Evolutionary conservation across 1,140 invertebrate genomes (phyloP).

Genomic region (Drosophila sp.): DNA sequence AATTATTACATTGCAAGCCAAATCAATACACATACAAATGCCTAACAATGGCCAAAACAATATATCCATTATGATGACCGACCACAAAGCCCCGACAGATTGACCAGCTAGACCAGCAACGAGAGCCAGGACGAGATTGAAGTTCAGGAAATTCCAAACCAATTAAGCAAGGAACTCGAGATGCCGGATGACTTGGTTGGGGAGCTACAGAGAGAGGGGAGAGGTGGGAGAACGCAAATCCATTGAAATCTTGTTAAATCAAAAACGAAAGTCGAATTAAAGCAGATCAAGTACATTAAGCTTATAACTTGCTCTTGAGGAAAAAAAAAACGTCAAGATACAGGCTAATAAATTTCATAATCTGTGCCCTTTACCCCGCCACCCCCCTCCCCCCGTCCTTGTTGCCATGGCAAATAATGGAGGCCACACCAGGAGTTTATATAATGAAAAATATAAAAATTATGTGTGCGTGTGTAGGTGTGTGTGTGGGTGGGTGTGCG

Average conservation of each 20-base stretch:
- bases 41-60: conserved; percentile 3
- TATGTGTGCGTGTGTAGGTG: conserved; percentile 28
- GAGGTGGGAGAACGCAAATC: background rate
- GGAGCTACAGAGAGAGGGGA: no score
- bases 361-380: conserved; percentile 35
- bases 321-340: conserved; percentile 46
- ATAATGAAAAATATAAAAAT: conserved; percentile 16
- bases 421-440: background rate
- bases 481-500: conserved; percentile 12
- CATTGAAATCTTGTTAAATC: conserved; percentile 55
- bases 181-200: no score
- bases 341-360: conserved; percentile 73
- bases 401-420: conserved; percentile 1
- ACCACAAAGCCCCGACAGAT: background rate
- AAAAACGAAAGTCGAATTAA: conserved; percentile 58
- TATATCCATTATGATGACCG: background rate
- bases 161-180: background rate
- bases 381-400: no score
- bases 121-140: background rate
- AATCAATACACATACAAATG: conserved; percentile 63
- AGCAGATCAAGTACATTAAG: conserved; percentile 67
- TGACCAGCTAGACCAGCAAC: background rate
- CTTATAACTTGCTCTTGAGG: conserved; percentile 45
- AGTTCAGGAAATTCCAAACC: conserved; percentile 6
- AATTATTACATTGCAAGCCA: conserved; percentile 70